phyloP scores from a whole-genome alignment of 2,797 vertebrate species.

The Pseudocheirus occidentalis region DNA sequence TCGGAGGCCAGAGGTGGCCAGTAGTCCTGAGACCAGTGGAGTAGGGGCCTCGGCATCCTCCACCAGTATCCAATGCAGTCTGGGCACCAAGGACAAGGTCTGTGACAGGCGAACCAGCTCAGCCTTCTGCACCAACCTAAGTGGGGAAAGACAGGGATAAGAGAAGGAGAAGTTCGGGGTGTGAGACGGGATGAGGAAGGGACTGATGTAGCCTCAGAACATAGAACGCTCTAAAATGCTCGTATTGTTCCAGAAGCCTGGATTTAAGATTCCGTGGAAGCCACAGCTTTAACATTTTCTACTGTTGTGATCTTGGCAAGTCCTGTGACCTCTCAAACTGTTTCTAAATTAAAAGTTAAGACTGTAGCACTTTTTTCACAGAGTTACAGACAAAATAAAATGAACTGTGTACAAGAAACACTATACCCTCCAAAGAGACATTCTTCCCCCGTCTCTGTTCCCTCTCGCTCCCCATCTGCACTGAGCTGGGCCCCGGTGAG shows the following conservation, averaged over 20 bases:
- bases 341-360: not conserved
- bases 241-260: not conserved
- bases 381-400: not conserved
- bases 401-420: too few species aligned
- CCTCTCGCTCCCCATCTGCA: not conserved
- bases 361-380: not conserved
- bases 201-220: not conserved
- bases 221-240: too few species aligned
- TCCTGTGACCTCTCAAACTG: accelerated
- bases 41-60: slow-evolving; percentile 86
- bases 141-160: slow-evolving; percentile 60
- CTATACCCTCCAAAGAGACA: too few species aligned
- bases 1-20: slow-evolving; percentile 87
- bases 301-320: not conserved
- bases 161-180: not conserved
- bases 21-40: slow-evolving; percentile 85
- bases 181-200: not conserved
- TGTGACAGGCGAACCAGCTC: slow-evolving; percentile 88
- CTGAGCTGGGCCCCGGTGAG: not conserved
- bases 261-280: not conserved
- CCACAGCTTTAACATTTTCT: not conserved
- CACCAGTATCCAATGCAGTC: slow-evolving; percentile 88
- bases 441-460: not conserved
- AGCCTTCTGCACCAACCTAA: slow-evolving; percentile 88
- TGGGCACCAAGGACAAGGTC: slow-evolving; percentile 87